Evolutionary conservation across 2,797 vertebrate species (phyloP).

Genomic region (Pithecia hirsuta): DNA sequence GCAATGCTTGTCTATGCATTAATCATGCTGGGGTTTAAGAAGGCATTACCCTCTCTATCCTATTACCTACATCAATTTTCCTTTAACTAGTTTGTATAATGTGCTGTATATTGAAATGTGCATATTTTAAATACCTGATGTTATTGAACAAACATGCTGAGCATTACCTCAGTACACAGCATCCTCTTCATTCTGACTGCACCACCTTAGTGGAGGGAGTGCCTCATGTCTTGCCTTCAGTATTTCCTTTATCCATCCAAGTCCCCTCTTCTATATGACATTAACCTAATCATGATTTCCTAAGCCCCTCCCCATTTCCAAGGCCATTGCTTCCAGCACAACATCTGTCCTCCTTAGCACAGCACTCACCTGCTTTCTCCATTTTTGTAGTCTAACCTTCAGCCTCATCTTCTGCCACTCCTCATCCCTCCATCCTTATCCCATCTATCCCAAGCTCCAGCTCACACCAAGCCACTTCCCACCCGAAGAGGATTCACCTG

Average conservation of each 20-base stretch:
- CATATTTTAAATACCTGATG: background rate
- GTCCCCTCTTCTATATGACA: background rate
- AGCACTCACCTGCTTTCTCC: background rate
- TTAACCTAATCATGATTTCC: background rate
- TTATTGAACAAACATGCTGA: background rate
- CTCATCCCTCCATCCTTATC: background rate
- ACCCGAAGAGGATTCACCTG: background rate
- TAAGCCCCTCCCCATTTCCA: background rate
- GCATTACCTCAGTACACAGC: background rate
- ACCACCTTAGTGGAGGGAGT: background rate
- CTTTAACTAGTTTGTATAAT: background rate
- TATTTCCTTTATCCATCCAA: background rate
- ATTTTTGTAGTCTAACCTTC: background rate
- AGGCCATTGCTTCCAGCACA: background rate
- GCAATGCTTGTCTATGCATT: background rate
- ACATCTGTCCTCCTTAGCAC: background rate
- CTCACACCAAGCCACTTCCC: background rate
- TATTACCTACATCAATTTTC: background rate
- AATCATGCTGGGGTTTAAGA: background rate
- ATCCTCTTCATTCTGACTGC: background rate
- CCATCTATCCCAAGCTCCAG: background rate
- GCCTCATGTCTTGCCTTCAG: background rate
- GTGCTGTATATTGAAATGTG: background rate
- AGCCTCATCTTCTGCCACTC: background rate
- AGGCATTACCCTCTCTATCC: background rate